These are phyloP conservation scores for Oryzias melastigma DNA, from an alignment of 2,113 vertebrate species.

Conservation along the genomic window DNA sequence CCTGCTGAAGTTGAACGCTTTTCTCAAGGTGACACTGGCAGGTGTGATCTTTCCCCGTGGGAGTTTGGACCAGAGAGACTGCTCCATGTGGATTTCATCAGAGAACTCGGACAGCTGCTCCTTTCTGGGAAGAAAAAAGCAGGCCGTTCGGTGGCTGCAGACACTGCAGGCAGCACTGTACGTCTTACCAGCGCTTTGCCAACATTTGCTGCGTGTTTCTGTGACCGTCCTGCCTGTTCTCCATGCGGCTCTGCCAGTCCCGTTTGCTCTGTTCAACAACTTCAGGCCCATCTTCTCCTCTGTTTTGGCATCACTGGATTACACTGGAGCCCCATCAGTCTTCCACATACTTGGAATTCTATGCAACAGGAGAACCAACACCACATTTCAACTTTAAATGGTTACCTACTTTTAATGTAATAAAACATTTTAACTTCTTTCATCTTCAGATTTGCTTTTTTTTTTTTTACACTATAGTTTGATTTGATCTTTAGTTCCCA, in stretches of 20 bases:
- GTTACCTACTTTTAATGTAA: neutral
- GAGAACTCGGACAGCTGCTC: slow-evolving; percentile 1
- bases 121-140: neutral
- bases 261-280: neutral
- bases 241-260: neutral
- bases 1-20: slow-evolving; percentile 41
- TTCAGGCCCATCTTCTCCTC: slow-evolving; percentile 2
- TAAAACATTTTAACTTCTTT: neutral
- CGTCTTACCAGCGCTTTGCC: neutral
- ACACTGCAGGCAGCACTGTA: neutral
- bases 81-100: slow-evolving; percentile 23
- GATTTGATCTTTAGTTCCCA: neutral
- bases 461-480: neutral
- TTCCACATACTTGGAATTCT: neutral
- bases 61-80: neutral
- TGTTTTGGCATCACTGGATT: slow-evolving; percentile 1
- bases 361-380: slow-evolving; percentile 2
- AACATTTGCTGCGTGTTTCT: slow-evolving; percentile 5
- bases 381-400: neutral
- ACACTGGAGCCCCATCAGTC: neutral
- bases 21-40: slow-evolving; percentile 25
- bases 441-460: neutral
- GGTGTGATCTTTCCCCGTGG: slow-evolving; percentile 5
- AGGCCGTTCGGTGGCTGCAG: neutral
- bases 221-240: slow-evolving; percentile 8